Percentiles rank a stretch among this genome's conserved stretches.
phyloP scores from a whole-genome alignment of 2,113 vertebrate genomes.

The Pseudolaguvia tuberculata region DNA sequence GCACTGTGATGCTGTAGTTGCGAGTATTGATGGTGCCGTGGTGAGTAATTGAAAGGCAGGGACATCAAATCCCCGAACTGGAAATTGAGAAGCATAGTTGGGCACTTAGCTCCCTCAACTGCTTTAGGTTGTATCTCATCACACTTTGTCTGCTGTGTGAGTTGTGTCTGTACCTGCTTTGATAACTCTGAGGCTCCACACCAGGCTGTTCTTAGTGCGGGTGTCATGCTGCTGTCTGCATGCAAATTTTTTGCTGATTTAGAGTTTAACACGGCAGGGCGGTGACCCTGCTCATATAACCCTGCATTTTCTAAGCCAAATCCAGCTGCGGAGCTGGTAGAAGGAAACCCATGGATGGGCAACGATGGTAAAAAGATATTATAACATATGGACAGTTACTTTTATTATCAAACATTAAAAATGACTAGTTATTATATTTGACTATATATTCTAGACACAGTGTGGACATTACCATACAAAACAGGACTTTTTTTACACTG shows the following conservation, averaged over 20 bases:
- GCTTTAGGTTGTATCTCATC: conserved; percentile 7
- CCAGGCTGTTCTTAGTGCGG: not conserved
- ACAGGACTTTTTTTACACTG: too few relatives aligned
- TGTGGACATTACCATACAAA: too few relatives aligned
- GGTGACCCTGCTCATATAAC: too few relatives aligned
- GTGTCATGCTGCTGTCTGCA: not conserved
- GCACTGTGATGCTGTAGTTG: not conserved
- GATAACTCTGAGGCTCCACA: not conserved
- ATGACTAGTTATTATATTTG: not conserved
- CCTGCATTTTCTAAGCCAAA: not conserved
- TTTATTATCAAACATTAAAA: not conserved
- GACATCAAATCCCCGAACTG: conserved; percentile 12
- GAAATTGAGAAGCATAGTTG: not conserved
- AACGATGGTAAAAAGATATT: not conserved
- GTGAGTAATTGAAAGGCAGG: conserved; percentile 2
- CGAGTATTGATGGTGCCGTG: not conserved
- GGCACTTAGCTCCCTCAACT: not conserved
- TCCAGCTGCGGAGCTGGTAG: not conserved
- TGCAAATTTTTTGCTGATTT: conserved; percentile 1
- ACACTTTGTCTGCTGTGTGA: conserved; percentile 6
- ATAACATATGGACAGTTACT: not conserved
- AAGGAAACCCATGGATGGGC: not conserved
- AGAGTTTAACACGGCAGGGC: not conserved
- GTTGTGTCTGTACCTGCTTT: not conserved
- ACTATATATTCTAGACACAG: not conserved